Percentiles rank a stretch among this genome's conserved stretches.
These are phyloP conservation scores for Drosophila virilis DNA, from an alignment of 1,140 invertebrate species.

Conservation along the genomic window DNA sequence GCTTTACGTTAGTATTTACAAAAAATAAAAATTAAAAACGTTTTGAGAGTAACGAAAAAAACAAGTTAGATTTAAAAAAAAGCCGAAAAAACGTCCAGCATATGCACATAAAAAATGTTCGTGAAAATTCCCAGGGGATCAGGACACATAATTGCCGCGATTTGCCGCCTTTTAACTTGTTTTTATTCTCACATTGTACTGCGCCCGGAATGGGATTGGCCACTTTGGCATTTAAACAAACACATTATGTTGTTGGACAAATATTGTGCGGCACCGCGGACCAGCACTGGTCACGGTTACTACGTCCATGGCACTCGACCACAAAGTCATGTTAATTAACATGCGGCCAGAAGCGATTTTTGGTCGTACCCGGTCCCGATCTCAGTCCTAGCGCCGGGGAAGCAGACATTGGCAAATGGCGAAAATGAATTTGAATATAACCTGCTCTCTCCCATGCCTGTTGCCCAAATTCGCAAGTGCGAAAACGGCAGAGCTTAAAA, in stretches of 20 bases:
- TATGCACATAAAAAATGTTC: slow-evolving; percentile 20
- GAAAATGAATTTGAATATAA: slow-evolving; percentile 28
- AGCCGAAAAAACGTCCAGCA: not conserved
- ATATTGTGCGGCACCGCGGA: slow-evolving; percentile 47
- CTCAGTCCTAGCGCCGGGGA: slow-evolving; percentile 6
- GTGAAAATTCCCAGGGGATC: slow-evolving; percentile 49
- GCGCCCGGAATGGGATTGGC: slow-evolving; percentile 21
- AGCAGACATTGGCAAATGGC: slow-evolving; percentile 33
- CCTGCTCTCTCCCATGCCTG: not conserved
- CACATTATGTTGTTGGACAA: slow-evolving; percentile 77
- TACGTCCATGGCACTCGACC: slow-evolving; percentile 53
- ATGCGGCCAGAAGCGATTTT: slow-evolving; percentile 48
- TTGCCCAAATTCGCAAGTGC: slow-evolving; percentile 45
- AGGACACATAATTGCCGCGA: slow-evolving; percentile 70
- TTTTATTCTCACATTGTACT: slow-evolving; percentile 48
- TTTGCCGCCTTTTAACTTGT: slow-evolving; percentile 74
- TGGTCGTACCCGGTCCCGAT: not conserved
- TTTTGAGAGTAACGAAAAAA: slow-evolving; percentile 25
- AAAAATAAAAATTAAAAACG: slow-evolving; percentile 13
- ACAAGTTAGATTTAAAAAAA: slow-evolving; percentile 8
- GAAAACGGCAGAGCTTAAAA: slow-evolving; percentile 30
- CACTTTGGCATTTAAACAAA: slow-evolving; percentile 69
- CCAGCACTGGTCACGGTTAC: slow-evolving; percentile 13
- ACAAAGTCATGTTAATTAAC: slow-evolving; percentile 82
- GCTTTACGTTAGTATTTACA: slow-evolving; percentile 43